These are phyloP conservation scores for Platyscapa corneri DNA, from an alignment of 1,140 invertebrate genomes.

Conservation along the genomic window DNA sequence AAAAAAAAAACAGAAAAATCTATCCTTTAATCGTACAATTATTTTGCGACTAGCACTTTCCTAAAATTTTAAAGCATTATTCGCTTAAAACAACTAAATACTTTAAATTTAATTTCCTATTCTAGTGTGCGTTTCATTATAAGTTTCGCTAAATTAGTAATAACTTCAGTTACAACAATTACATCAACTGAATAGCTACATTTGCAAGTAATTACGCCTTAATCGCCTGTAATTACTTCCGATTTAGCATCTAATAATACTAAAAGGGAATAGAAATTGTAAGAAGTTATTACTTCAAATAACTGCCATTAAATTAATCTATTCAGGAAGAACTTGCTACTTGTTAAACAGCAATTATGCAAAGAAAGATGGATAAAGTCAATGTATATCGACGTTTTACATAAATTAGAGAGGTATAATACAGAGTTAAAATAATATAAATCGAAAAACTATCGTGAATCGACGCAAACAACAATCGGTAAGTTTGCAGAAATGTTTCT, in stretches of 20 bases:
- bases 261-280: background rate
- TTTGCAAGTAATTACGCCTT: slow-evolving; percentile 7
- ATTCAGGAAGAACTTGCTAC: background rate
- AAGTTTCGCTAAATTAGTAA: background rate
- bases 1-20: too few relatives aligned
- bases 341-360: too few relatives aligned
- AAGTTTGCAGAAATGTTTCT: background rate
- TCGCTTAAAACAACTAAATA: background rate
- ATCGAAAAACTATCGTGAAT: too few relatives aligned
- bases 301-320: background rate
- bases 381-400: too few relatives aligned
- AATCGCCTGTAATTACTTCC: background rate
- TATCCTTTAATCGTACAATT: background rate
- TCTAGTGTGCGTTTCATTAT: background rate
- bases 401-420: too few relatives aligned
- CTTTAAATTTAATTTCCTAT: background rate
- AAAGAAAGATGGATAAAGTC: too few relatives aligned
- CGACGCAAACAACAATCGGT: background rate
- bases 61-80: background rate
- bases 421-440: too few relatives aligned
- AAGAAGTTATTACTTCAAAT: background rate
- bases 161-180: background rate
- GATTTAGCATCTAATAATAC: background rate
- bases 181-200: slow-evolving; percentile 4
- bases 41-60: background rate